Base-by-base conservation (phyloP, 2,888 invertebrate species). In the Charanyca ferruginea region DNA sequence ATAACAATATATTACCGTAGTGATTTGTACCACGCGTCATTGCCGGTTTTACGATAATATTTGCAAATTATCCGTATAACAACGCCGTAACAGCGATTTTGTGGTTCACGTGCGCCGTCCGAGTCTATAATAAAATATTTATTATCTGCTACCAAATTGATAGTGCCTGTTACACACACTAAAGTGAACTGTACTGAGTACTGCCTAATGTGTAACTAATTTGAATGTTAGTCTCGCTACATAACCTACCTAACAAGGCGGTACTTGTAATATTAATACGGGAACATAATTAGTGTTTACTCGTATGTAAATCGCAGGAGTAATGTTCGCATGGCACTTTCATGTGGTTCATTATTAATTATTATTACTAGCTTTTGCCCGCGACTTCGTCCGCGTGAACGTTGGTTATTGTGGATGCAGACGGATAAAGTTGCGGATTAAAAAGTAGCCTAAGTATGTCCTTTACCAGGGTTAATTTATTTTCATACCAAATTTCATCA, bases 21-120 rank as follows among this genome's bases (percentile, higher is more conserved):
- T 70, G 66, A 80, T 80, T 70, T 77, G 65, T 73, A 70, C 70
- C 62, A 65, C 64, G 72, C 66, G 52, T 51, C 64, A 80, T 73
- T 80, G 64, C 54, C 47, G 54, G 61, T 52, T 75, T 68, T 63
- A 82, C 71, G 59, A 66, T 69, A 71, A 65, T 64, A 70, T 71
- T 73, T 73, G 59, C 66, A 79, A 81, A 80, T 74, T 74, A 68
- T 77, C 66, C 53, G 64, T 68, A 55, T 76, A 81, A 79, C 70
- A 73, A 44, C 59, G 65, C 61, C 63, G 67, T 73, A 64, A 77
- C 61, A 69, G 55, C 66, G 66, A 79, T 73, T 73, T 79, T 58
- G 65, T 65, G 79, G 72, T 73, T 66, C 60, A 69, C 75, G 63
- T 67, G 66, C 45, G 47, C 44, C 51, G 52, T 48, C 57, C 59